Evolutionary conservation across 1,140 invertebrate species (phyloP).

Genomic region (Philaenus spumarius): DNA sequence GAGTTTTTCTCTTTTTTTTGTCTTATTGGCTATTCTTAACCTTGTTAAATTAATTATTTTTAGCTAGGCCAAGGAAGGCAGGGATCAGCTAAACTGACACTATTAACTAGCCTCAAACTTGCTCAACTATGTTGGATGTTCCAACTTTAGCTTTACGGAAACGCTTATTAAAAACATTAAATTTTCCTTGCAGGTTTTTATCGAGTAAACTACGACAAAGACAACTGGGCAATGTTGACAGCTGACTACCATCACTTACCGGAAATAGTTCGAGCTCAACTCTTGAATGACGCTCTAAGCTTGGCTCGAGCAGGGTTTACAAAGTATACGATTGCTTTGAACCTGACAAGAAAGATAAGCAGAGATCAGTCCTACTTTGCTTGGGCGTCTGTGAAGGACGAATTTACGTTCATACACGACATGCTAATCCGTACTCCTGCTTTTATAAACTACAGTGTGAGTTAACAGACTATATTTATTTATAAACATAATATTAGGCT

Average conservation of each 20-base stretch:
- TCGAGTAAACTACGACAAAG: conserved; percentile 47
- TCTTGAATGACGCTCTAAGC: conserved; percentile 54
- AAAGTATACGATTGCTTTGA: conserved; percentile 43
- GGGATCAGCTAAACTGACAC: not conserved
- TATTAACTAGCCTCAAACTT: too few species aligned
- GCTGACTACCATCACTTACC: conserved; percentile 35
- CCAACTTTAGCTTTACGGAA: not conserved
- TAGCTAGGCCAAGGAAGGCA: not conserved
- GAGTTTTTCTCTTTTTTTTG: too few species aligned
- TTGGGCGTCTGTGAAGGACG: conserved; percentile 43
- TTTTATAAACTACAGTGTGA: not conserved
- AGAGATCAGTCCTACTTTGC: conserved; percentile 46
- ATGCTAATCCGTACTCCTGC: conserved; percentile 27
- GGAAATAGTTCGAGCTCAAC: conserved; percentile 47
- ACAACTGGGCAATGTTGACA: conserved; percentile 49
- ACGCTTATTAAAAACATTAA: not conserved
- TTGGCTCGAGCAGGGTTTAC: conserved; percentile 41
- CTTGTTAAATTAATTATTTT: too few species aligned
- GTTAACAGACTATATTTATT: too few species aligned
- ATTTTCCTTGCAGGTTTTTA: conserved; percentile 42
- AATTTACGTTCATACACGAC: conserved; percentile 35
- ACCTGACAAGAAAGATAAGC: conserved; percentile 43
- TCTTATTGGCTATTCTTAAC: too few species aligned
- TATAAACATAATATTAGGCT: too few species aligned
- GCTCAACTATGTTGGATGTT: not conserved